Base-by-base conservation (phyloP, 2,113 vertebrate genomes). In the Pomatostomus ruficeps region DNA sequence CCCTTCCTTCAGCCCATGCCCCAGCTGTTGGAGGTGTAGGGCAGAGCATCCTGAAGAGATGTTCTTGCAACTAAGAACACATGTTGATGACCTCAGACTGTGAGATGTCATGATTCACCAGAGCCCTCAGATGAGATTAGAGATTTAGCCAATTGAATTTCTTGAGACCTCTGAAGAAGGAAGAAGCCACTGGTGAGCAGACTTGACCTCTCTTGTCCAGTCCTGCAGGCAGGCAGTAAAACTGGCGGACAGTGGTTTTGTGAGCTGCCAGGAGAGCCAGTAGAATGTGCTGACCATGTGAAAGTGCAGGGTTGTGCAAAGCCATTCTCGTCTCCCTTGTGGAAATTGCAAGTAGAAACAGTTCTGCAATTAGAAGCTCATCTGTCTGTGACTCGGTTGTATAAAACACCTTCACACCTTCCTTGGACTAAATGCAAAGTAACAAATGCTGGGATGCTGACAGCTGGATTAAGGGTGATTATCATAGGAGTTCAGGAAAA, bases 401-500 rank as follows among this genome's bases (percentile, higher is more conserved):
- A 74, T 95, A 85, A 85, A 89, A 78, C 35, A 80, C 36, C 85
- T 84, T 97, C 88, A 67, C 48, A 77, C 88, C 72, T 95, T 73
- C 42, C 33, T 48, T 68, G 25, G 51, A 83, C 67, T 79, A 78
- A 90, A 80, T 48, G 75, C 36, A 43, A 57, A 17, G 76, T 72
- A 91, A 67, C 59, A 88, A 93, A 77, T 35, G 63, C 68, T 88
- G 67, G 20, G 78, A 85, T 94, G 28, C 75, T 73, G 43, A 74
- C 82, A 88, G 89, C 62, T 66, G 89, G 85, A 91, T 94, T 95
- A 89, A 90, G 48, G n/a, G 65, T 63, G 88, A 88, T 94, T 93
- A 80, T 77, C 31, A 7, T 21, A 40, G 85, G 93, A 82, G 94
- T 95, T 89, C 33, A 73, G 38, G 35, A 77, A 88, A 83, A 78